Evolutionary conservation across 2,113 vertebrate genomes (phyloP).

Genomic region (Emydocephalus ijimae): DNA sequence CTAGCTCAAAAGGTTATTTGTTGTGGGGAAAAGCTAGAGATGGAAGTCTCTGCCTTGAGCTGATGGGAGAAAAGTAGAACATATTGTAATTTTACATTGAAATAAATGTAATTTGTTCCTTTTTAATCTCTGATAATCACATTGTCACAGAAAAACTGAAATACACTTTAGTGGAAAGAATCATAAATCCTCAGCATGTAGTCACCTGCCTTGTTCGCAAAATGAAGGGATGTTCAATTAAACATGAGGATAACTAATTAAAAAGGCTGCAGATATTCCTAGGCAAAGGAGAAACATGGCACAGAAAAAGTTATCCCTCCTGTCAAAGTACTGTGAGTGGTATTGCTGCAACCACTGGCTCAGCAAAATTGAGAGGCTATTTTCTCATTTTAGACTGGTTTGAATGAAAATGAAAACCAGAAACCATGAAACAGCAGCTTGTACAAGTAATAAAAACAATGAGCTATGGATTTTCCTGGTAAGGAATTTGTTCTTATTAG

Average conservation of each 20-base stretch:
- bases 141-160: neutral
- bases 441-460: neutral
- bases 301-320: neutral
- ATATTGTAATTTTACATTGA: neutral
- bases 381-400: conserved; percentile 4
- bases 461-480: neutral
- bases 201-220: neutral
- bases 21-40: neutral
- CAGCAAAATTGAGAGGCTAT: neutral
- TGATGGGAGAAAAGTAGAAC: neutral
- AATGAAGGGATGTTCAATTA: neutral
- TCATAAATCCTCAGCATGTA: neutral
- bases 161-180: neutral
- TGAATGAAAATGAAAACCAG: neutral
- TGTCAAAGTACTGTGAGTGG: neutral
- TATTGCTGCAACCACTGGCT: neutral
- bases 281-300: neutral
- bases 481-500: conserved; percentile 8
- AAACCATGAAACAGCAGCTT: neutral
- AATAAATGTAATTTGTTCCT: too few relatives aligned
- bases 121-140: neutral
- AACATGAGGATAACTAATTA: neutral
- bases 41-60: neutral
- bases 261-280: neutral
- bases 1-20: neutral